Base-by-base conservation (phyloP, 1,140 invertebrate genomes). In the Ridgeia piscesae region DNA sequence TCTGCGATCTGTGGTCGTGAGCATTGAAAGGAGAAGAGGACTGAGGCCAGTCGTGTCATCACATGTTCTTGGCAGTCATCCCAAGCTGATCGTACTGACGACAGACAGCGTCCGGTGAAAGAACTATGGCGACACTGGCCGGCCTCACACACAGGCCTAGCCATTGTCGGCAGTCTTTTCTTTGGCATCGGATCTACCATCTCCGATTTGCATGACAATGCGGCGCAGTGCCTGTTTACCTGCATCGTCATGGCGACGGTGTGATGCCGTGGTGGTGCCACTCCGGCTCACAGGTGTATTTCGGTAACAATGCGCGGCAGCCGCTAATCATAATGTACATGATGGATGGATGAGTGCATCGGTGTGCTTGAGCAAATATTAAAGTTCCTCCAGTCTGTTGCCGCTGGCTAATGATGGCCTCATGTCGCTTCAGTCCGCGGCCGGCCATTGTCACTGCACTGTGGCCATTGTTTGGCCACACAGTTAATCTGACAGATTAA, bases 311-410 rank as follows among this genome's bases (percentile, higher is more conserved):
- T 77, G 58, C 6, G 14, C 58, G 58, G 58, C 58, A 77, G 58
- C 58, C 58, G 58, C 58, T 77, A 77, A 77, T 77, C 58, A 77
- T 77, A 77, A 77, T 77, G 58, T 77, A 77, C 58, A 31, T 77
- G 58, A 77, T 77, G 58, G 58, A 77, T 77, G 58, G 58, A 77
- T 77, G 58, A 77, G 58, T 77, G 58, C 58, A 77, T 77, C 58
- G 58, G 58, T 77, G 58, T 77, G 58, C 58, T 77, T 77, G 58
- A 77, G 58, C 58, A 77, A 77, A 77, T 77, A 77, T 77, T 77
- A 77, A 77, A 77, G 58, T 77, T 77, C 58, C 17, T 77, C 6
- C 27, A 77, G 58, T 77, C 58, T 77, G 58, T 77, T 77, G 58
- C 58, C 27, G 6, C 58, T 4, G 58, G 27, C 58, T 77, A 77